These are phyloP conservation scores for Cerastis leucographa DNA, from an alignment of 2,888 invertebrate genomes.

Conservation along the genomic window DNA sequence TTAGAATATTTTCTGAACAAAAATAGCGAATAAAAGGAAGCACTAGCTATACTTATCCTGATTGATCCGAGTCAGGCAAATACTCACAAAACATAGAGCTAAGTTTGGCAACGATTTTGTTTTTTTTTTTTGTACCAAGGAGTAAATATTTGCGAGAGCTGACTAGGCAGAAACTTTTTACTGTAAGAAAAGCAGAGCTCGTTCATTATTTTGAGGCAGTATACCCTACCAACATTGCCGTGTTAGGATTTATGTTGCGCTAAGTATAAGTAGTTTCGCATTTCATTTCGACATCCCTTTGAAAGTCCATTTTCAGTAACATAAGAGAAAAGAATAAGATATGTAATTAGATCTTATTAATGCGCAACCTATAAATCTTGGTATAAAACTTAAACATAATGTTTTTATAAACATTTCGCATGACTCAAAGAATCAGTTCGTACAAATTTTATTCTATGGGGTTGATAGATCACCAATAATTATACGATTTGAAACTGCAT, in stretches of 20 bases:
- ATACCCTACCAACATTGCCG: too few relatives aligned
- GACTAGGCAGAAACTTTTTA: conserved; percentile 1
- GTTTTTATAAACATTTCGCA: not conserved
- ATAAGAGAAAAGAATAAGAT: not conserved
- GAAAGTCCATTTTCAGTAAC: not conserved
- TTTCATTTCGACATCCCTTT: not conserved
- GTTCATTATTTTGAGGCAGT: not conserved
- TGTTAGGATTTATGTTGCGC: not conserved
- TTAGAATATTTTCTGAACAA: not conserved
- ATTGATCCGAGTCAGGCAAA: conserved; percentile 42
- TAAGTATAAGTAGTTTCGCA: not conserved
- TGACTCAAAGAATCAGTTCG: not conserved
- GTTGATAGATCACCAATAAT: conserved; percentile 29
- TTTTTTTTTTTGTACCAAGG: not conserved
- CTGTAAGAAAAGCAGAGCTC: not conserved
- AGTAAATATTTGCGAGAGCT: conserved; percentile 13
- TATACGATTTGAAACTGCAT: conserved; percentile 29
- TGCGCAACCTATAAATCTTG: not conserved
- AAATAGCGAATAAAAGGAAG: conserved; percentile 1
- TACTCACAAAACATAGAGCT: conserved; percentile 22
- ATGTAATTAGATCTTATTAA: not conserved
- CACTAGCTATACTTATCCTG: conserved; percentile 23
- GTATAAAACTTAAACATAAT: not conserved
- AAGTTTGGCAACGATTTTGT: conserved; percentile 19
- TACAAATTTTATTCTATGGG: conserved; percentile 6